phyloP scores from a whole-genome alignment of 2,113 vertebrate species.

The Passer montanus region DNA sequence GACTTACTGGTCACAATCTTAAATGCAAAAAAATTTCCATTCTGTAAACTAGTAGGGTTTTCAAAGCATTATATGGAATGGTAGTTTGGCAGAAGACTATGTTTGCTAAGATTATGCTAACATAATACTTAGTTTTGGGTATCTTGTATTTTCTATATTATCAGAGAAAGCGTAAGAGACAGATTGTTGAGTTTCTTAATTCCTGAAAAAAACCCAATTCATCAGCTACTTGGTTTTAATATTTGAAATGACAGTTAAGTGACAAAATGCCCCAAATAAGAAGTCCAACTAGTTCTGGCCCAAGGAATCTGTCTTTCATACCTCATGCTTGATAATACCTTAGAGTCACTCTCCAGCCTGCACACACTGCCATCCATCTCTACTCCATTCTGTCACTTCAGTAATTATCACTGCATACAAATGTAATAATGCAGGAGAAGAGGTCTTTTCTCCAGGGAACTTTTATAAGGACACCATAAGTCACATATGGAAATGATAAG shows the following conservation, averaged over 20 bases:
- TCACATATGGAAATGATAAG: neutral
- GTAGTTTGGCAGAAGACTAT: neutral
- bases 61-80: neutral
- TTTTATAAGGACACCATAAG: neutral
- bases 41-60: neutral
- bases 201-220: neutral
- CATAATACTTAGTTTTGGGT: neutral
- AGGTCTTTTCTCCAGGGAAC: neutral
- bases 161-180: neutral
- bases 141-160: neutral
- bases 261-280: neutral
- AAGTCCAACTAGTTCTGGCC: neutral
- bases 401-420: slow-evolving; percentile 28
- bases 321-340: neutral
- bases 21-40: neutral
- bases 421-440: neutral
- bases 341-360: neutral
- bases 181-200: neutral
- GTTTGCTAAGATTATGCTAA: neutral
- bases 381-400: neutral
- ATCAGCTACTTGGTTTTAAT: neutral
- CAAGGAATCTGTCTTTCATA: neutral
- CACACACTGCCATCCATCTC: neutral
- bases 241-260: neutral
- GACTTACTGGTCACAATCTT: neutral